Percentiles rank a stretch among this genome's conserved stretches.
phyloP scores from a whole-genome alignment of 2,888 invertebrate genomes.

The Lycophotia porphyrea region DNA sequence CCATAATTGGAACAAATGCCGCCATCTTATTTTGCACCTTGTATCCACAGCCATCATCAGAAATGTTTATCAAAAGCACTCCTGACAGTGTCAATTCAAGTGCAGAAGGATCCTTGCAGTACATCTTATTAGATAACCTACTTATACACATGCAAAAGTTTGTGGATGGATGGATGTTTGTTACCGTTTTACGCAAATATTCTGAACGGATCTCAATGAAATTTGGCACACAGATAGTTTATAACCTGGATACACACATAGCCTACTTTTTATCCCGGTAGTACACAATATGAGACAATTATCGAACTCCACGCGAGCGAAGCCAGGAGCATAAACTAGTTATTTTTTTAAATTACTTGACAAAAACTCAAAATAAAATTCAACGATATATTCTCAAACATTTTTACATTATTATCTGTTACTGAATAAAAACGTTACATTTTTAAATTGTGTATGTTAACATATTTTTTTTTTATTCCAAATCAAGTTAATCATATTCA shows the following conservation, averaged over 20 bases:
- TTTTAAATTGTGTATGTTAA: not conserved
- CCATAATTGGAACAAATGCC: not conserved
- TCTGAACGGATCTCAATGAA: not conserved
- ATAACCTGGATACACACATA: not conserved
- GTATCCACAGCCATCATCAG: not conserved
- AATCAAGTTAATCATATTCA: not conserved
- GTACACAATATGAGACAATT: not conserved
- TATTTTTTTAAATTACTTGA: not conserved
- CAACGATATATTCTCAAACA: constrained; percentile 3
- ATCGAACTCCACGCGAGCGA: not conserved
- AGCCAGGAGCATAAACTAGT: not conserved
- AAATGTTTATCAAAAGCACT: not conserved
- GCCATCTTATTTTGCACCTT: not conserved
- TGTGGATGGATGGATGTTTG: not conserved
- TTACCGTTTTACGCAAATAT: not conserved
- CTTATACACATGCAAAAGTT: not conserved
- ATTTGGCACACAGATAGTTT: not conserved
- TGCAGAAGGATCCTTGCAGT: not conserved
- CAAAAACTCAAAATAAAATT: not conserved
- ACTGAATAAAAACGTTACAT: not conserved
- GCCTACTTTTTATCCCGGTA: not conserved
- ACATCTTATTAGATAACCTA: not conserved
- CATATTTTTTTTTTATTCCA: not conserved
- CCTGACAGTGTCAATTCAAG: not conserved
- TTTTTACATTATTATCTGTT: not conserved